These are phyloP conservation scores for Pica pica DNA, from an alignment of 2,113 vertebrate genomes.

Conservation along the genomic window DNA sequence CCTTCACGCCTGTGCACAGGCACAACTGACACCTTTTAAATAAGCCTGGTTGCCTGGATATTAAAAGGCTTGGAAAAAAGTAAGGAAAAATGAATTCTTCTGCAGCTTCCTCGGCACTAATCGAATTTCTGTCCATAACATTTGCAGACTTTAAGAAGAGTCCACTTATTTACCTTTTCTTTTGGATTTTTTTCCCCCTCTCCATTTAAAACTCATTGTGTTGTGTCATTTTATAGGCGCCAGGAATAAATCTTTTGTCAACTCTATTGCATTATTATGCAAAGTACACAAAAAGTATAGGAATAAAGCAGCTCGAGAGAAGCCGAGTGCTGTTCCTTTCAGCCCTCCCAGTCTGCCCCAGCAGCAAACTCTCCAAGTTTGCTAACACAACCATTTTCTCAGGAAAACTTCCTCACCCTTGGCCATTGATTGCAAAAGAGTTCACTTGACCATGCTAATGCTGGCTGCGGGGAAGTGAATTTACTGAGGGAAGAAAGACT, in stretches of 20 bases:
- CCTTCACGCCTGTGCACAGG: not conserved
- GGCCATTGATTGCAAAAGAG: not conserved
- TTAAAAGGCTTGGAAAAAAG: not conserved
- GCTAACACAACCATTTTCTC: constrained; percentile 30
- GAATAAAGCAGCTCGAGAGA: not conserved
- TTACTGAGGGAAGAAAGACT: constrained; percentile 22
- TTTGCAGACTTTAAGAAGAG: constrained; percentile 51
- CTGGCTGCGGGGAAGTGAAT: not conserved
- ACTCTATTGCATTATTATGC: constrained; percentile 68
- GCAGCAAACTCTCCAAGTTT: constrained; percentile 44
- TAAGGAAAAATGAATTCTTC: constrained; percentile 20
- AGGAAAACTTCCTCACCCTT: constrained; percentile 10
- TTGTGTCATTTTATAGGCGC: constrained; percentile 57
- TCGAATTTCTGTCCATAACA: constrained; percentile 58
- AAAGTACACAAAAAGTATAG: constrained; percentile 50
- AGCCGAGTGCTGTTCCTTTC: not conserved
- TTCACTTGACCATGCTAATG: constrained; percentile 41
- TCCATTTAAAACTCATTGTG: constrained; percentile 60
- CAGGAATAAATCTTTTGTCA: constrained; percentile 69
- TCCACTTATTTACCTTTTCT: constrained; percentile 57
- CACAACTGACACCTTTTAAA: constrained; percentile 8
- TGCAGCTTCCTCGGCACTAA: constrained; percentile 45
- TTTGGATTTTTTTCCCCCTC: not conserved
- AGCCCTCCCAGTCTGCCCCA: not conserved
- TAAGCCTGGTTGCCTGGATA: not conserved